Percentiles rank a stretch among this genome's conserved stretches.
Evolutionary conservation across 2,888 invertebrate species (phyloP).

Genomic region (Itoplectis maculator): DNA sequence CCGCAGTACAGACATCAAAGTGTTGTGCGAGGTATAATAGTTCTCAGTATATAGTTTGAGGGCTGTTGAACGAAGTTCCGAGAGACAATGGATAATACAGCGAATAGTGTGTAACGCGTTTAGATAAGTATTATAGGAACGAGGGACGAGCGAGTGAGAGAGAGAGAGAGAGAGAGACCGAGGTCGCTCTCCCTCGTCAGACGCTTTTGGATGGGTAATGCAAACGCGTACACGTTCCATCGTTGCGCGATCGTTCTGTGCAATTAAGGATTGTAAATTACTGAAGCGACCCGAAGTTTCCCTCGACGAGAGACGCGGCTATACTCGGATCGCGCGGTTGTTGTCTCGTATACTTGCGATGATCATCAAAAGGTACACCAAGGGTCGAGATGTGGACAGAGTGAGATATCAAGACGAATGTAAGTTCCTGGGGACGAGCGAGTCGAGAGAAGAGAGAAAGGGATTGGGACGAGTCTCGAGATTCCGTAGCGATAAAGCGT

Average conservation of each 20-base stretch:
- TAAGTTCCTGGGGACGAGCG: slow-evolving; percentile 30
- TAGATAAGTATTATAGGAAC: slow-evolving; percentile 60
- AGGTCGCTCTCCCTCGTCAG: slow-evolving; percentile 38
- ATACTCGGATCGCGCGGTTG: slow-evolving; percentile 23
- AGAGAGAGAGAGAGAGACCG: slow-evolving; percentile 24
- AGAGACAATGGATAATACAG: slow-evolving; percentile 66
- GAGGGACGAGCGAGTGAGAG: slow-evolving; percentile 27
- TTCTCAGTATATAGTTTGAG: slow-evolving; percentile 44
- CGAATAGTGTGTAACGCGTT: slow-evolving; percentile 63
- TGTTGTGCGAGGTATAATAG: slow-evolving; percentile 50
- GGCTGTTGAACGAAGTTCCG: slow-evolving; percentile 59
- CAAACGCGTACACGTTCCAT: slow-evolving; percentile 17
- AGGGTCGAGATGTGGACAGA: slow-evolving; percentile 19
- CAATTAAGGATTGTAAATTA: slow-evolving; percentile 65
- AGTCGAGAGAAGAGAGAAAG: slow-evolving; percentile 13
- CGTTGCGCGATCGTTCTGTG: slow-evolving; percentile 52
- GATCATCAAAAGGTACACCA: slow-evolving; percentile 51
- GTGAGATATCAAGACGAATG: slow-evolving; percentile 45
- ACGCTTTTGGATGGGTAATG: slow-evolving; percentile 36
- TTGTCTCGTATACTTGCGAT: slow-evolving; percentile 38
- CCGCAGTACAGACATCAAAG: slow-evolving; percentile 28
- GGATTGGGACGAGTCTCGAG: slow-evolving; percentile 48
- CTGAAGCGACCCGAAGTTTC: slow-evolving; percentile 13
- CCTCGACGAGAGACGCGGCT: background rate
- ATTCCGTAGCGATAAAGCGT: slow-evolving; percentile 54